Conservation (phyloP, 2,888 invertebrate species). For the Chironomus riparius region DNA sequence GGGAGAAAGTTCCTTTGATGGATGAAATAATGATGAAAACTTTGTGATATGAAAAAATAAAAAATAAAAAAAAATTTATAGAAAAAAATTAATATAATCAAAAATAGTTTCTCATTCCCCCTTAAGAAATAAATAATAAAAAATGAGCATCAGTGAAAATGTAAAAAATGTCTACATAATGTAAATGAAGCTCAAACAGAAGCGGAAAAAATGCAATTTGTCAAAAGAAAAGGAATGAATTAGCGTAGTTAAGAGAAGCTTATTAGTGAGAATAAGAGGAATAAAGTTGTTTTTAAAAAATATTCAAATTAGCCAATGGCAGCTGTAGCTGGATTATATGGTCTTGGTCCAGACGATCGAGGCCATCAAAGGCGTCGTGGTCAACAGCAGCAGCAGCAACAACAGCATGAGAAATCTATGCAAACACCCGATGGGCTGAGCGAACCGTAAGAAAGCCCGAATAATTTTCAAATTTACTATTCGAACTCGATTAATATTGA, state of each 20-base stretch:
- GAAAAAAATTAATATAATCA: neutral
- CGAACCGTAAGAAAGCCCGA: constrained; percentile 29
- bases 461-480: no score
- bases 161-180: no score
- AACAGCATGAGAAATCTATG: constrained; percentile 40
- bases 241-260: neutral
- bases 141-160: neutral
- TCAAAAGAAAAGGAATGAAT: neutral
- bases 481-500: no score
- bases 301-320: constrained; percentile 47
- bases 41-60: neutral
- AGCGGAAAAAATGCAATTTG: neutral
- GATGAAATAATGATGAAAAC: neutral
- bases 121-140: neutral
- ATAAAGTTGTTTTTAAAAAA: neutral
- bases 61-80: neutral
- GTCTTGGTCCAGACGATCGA: constrained; percentile 65
- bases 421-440: constrained; percentile 31
- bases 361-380: constrained; percentile 38
- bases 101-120: neutral
- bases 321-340: constrained; percentile 70
- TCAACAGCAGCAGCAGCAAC: constrained; percentile 43
- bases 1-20: neutral
- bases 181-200: no score
- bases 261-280: neutral